These are phyloP conservation scores for Pelecanoides urinatrix DNA, from an alignment of 2,113 vertebrate species.

Conservation along the genomic window DNA sequence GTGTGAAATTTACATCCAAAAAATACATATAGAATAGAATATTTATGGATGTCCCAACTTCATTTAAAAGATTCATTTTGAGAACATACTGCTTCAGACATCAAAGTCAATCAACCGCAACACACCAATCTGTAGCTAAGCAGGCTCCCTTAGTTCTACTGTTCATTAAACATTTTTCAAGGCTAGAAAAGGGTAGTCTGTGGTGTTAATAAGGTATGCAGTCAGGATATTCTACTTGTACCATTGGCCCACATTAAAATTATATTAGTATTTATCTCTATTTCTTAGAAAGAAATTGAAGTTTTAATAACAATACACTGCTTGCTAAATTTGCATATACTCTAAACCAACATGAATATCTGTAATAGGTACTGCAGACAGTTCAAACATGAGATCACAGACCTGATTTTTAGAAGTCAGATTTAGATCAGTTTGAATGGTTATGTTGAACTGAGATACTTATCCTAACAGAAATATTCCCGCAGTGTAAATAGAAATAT, in stretches of 20 bases:
- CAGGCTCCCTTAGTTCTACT: not conserved
- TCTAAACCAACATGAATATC: not conserved
- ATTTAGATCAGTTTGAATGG: not conserved
- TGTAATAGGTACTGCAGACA: not conserved
- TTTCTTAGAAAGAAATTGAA: not conserved
- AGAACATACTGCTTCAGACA: not conserved
- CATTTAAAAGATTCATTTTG: not conserved
- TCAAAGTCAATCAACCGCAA: rapidly evolving
- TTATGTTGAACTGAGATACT: not conserved
- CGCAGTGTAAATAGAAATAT: not conserved
- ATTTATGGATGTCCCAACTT: not conserved
- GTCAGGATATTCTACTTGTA: not conserved
- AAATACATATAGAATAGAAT: not conserved
- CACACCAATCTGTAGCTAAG: not conserved
- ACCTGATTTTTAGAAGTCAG: not conserved
- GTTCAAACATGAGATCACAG: not conserved
- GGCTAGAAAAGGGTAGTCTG: not conserved
- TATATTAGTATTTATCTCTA: not conserved
- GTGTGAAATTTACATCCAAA: not conserved
- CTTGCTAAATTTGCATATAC: not conserved
- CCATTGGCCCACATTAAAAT: not conserved
- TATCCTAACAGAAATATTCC: not conserved
- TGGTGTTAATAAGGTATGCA: not conserved
- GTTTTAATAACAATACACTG: not conserved
- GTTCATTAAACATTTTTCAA: not conserved